Base-by-base conservation (phyloP, 2,113 vertebrate genomes). In the Nothoprocta perdicaria region DNA sequence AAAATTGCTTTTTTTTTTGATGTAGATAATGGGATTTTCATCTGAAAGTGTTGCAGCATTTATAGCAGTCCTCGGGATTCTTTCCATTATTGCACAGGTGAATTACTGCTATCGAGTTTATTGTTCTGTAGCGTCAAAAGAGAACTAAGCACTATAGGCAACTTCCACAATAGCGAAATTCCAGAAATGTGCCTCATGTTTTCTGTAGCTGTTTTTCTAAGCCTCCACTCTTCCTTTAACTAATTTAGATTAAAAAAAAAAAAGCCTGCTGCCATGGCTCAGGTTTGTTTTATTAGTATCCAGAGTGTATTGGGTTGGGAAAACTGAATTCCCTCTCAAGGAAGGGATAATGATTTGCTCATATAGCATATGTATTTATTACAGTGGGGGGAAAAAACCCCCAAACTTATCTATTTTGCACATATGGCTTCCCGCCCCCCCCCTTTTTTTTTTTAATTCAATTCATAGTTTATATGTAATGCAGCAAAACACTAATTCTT, bases 31-130 rank as follows among this genome's bases (percentile, higher is more conserved):
- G 98, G 97, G 97, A 87, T 98, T 99, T 96, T 98, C 98, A 43
- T 94, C 98, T 21, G 98, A 99, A 97, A 99, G 98, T 19, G 98
- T 99, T 62, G 97, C 98, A 40, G 98, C 98, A 5, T 99, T 99
- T 84, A 99, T 99, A 94, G 98, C 98, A 52, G 98, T 99, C 60
- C 97, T 99, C 45, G 98, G 98, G 86, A 98, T 99, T 92, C 98
- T 99, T 43, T 99, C 98, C 72, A 98, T 99, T 76, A 97, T 99
- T 88, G 98, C 98, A 81, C 98, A 99, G 98, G 98, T 99, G 76
- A 96, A 29, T 86, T 67, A 40, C 52, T 55, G 29, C 35, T 41
- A 3, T 14, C 9, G 9, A 19, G 14, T 21, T 61, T 57, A 6
- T 4, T 33, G 14, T 4, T 15, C 24, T 15, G 10, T 67, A 12